Percentiles rank a stretch among this genome's conserved stretches.
These are phyloP conservation scores for Stenotaenia linearis DNA, from an alignment of 2,888 invertebrate species.

Conservation along the genomic window DNA sequence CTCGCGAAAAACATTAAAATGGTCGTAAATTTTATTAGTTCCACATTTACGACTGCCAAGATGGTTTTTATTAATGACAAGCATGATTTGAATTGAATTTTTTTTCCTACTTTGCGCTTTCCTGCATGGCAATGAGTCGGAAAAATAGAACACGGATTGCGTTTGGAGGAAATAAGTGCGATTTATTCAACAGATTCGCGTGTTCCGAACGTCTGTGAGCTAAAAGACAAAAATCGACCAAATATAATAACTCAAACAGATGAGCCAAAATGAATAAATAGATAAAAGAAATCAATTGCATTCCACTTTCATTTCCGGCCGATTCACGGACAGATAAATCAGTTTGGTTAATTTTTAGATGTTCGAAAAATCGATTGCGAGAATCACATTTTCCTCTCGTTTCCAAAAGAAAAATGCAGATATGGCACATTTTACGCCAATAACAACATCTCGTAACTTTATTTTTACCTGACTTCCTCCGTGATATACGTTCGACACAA, in stretches of 20 bases:
- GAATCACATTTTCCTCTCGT: background rate
- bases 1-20: background rate
- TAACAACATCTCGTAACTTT: background rate
- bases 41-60: background rate
- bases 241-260: too few relatives aligned
- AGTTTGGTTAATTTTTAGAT: too few relatives aligned
- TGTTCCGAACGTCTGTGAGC: too few relatives aligned
- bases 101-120: background rate
- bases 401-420: background rate
- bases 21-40: background rate
- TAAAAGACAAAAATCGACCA: too few relatives aligned
- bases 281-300: too few relatives aligned
- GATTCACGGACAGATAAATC: background rate
- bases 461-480: background rate
- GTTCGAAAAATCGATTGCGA: background rate
- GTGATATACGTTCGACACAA: background rate
- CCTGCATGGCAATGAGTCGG: background rate
- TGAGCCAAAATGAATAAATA: too few relatives aligned
- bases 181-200: background rate
- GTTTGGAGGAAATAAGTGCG: background rate
- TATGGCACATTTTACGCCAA: background rate
- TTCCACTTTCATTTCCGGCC: too few relatives aligned
- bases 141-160: background rate
- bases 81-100: background rate
- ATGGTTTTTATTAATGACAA: background rate